Evolutionary conservation across 2,888 invertebrate species (phyloP).

Genomic region (Orthosia incerta): DNA sequence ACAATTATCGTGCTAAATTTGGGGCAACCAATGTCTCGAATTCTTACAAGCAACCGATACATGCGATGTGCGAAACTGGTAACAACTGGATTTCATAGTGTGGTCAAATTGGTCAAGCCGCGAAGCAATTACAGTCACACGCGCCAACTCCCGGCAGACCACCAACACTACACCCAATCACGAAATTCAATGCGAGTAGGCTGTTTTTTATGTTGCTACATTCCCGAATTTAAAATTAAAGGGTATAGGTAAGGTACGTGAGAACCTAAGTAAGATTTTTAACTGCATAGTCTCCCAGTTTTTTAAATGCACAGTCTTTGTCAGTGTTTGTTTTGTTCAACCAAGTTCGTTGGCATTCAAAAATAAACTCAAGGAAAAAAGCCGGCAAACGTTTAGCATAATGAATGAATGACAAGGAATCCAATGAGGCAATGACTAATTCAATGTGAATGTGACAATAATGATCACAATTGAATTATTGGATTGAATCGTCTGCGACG

Average conservation of each 20-base stretch:
- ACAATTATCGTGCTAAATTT: slow-evolving; percentile 71
- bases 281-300: neutral
- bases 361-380: slow-evolving; percentile 35
- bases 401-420: slow-evolving; percentile 47
- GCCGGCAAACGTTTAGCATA: slow-evolving; percentile 29
- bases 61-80: slow-evolving; percentile 67
- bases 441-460: slow-evolving; percentile 49
- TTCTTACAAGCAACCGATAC: slow-evolving; percentile 59
- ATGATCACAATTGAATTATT: slow-evolving; percentile 61
- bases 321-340: neutral
- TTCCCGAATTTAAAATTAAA: neutral
- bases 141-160: neutral
- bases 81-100: slow-evolving; percentile 73
- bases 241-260: neutral
- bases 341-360: slow-evolving; percentile 37
- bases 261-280: too few relatives aligned
- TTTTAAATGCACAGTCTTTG: neutral
- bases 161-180: slow-evolving; percentile 7
- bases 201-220: neutral
- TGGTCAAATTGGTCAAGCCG: slow-evolving; percentile 67
- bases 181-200: neutral
- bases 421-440: slow-evolving; percentile 55
- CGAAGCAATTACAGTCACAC: slow-evolving; percentile 62
- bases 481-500: slow-evolving; percentile 31
- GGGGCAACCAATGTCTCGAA: slow-evolving; percentile 67